phyloP scores from a whole-genome alignment of 53 echinoderm and acorn worm species.

The Paracentrotus lividus region DNA sequence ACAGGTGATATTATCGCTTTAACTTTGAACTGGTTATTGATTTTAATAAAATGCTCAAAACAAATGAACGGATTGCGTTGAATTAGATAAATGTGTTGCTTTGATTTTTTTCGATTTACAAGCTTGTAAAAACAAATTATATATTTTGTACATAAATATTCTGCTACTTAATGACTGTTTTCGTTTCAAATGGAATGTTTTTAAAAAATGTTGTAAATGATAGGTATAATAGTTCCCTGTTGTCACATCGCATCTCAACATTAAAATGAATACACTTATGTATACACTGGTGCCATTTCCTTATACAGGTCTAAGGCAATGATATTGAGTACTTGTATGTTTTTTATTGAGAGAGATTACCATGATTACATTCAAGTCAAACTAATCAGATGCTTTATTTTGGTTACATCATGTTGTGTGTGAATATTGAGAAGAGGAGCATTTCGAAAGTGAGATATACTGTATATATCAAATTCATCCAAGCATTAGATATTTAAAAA shows the following conservation, averaged over 20 bases:
- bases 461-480: slow-evolving; percentile 10
- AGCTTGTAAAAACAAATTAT: slow-evolving; percentile 10
- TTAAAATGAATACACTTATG: background rate
- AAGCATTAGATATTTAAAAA: background rate
- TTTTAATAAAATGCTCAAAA: too few relatives aligned
- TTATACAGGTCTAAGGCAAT: background rate
- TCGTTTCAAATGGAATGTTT: background rate
- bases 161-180: background rate
- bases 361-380: background rate
- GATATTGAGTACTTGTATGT: background rate
- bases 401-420: slow-evolving; percentile 29
- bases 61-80: background rate
- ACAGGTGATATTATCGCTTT: too few relatives aligned
- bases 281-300: background rate
- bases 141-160: slow-evolving; percentile 1
- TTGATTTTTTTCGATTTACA: background rate
- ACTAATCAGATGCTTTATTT: slow-evolving; percentile 45
- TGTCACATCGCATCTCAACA: background rate
- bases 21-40: too few relatives aligned
- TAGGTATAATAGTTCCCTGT: background rate
- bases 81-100: background rate
- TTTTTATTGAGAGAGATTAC: background rate
- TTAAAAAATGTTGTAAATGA: background rate
- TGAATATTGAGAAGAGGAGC: background rate
- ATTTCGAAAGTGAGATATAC: slow-evolving; percentile 32